phyloP scores from a whole-genome alignment of 1,140 invertebrate genomes.

The Pomacea maculata region DNA sequence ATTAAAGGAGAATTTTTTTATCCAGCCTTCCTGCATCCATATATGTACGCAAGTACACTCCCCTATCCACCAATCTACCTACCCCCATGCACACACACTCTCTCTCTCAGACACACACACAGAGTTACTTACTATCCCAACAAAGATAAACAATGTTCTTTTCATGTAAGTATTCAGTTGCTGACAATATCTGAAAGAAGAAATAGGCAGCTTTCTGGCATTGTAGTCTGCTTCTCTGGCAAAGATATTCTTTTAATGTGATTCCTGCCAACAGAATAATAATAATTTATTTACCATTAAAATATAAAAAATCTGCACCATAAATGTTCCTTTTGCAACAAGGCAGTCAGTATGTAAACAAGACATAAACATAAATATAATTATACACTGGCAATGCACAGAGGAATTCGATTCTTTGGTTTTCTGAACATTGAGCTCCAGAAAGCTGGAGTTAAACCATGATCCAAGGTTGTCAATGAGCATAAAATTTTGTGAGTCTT shows the following conservation, averaged over 20 bases:
- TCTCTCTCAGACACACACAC: not conserved
- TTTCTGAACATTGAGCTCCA: too few species aligned
- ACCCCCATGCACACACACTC: not conserved
- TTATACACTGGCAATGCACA: not conserved
- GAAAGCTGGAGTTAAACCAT: not conserved
- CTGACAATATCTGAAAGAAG: constrained; percentile 11
- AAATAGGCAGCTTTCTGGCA: not conserved
- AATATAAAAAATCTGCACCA: not conserved
- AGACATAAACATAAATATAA: not conserved
- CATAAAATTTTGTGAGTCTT: too few species aligned
- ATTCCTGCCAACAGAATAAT: constrained; percentile 2
- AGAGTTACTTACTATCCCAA: constrained; percentile 14
- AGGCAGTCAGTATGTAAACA: not conserved
- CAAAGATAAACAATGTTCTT: constrained; percentile 9
- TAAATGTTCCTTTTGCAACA: not conserved
- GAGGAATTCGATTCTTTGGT: too few species aligned
- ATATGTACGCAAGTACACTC: too few species aligned
- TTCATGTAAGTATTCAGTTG: not conserved
- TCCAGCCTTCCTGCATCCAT: too few species aligned
- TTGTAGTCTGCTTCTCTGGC: not conserved
- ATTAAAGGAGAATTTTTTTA: too few species aligned
- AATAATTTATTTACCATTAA: not conserved
- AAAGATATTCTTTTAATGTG: constrained; percentile 5
- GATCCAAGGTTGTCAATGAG: not conserved
- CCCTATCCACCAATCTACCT: not conserved